Evolutionary conservation across 1,140 invertebrate species (phyloP), one percentile per base, ranked within the genome.

Genomic region (Drosophila pectinifera): DNA sequence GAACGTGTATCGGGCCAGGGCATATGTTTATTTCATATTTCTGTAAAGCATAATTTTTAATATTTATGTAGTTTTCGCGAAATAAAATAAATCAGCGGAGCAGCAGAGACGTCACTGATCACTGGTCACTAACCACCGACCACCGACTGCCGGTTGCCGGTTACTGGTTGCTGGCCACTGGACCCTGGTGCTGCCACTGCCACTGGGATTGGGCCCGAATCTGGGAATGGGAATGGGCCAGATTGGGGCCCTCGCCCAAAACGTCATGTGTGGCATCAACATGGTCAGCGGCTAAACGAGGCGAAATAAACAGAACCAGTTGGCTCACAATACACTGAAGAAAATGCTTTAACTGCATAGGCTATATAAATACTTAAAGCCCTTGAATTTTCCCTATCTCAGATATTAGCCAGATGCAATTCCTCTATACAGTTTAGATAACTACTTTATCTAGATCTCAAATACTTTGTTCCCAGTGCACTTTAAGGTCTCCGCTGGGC

Each of bases 1-100:
- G 49, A 59, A 78, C 62, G 55, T 64, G 54, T 61, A 54, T 53
- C 38, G 49, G 49, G 14, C 34, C 28, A 8, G 36, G 63, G 55
- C 67, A 76, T 70, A 85, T 86, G 79, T 89, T 88, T 80, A 73
- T 88, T 88, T 84, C 84, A 89, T 88, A 88, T 88, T 88, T 88
- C 61, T 80, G 86, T 64, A 77, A 48, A 80, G 83, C 84, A 88
- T 83, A 89, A 88, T 89, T 80, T 81, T 80, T 83, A 76, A 89
- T 90, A 89, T 88, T 89, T 89, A 89, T 88, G 85, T 88, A 75
- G 85, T 77, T 89, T 90, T 81, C 78, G 77, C 42, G 73, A 84
- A 89, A 89, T 89, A 90, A 89, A 90, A 89, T 89, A 89, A 89
- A 89, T 89, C 84, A 89, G 85, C 59, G 49, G 62, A 43, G 59